Evolutionary conservation across 2,888 invertebrate species (phyloP).

Genomic region (Ormyrus pomaceus): DNA sequence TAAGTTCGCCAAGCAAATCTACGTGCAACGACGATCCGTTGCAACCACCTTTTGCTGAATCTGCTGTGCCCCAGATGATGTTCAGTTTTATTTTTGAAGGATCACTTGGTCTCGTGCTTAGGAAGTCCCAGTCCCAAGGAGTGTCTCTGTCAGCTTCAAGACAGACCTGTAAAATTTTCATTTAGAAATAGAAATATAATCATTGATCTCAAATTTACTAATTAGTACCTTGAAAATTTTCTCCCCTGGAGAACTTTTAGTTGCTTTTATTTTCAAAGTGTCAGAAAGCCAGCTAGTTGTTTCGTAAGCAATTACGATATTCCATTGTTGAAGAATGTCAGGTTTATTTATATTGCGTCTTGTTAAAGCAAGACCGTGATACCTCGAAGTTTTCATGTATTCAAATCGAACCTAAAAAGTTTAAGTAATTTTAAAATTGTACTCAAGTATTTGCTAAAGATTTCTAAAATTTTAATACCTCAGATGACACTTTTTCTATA

Average conservation of each 20-base stretch:
- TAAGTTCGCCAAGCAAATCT: constrained; percentile 68
- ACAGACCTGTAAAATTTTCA: constrained; percentile 64
- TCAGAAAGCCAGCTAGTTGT: constrained; percentile 68
- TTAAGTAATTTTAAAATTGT: constrained; percentile 33
- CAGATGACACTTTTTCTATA: constrained; percentile 63
- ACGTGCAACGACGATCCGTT: constrained; percentile 66
- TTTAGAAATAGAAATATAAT: background rate
- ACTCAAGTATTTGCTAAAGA: constrained; percentile 17
- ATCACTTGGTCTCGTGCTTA: constrained; percentile 67
- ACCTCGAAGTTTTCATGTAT: constrained; percentile 61
- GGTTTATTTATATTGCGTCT: constrained; percentile 64
- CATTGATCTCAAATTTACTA: too few species aligned
- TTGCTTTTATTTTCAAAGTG: constrained; percentile 69
- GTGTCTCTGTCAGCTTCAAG: constrained; percentile 66
- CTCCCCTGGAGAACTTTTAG: constrained; percentile 63
- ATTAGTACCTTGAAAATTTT: constrained; percentile 67
- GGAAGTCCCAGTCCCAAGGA: constrained; percentile 71
- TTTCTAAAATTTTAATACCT: constrained; percentile 60
- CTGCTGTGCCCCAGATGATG: constrained; percentile 66
- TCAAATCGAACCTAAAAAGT: constrained; percentile 65
- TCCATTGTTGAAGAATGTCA: constrained; percentile 70
- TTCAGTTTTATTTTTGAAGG: constrained; percentile 64
- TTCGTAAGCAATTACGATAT: constrained; percentile 67
- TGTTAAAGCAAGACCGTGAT: constrained; percentile 67
- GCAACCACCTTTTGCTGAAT: constrained; percentile 69